Conservation (phyloP, 1,140 invertebrate species). For the Drosophila persimilis region DNA sequence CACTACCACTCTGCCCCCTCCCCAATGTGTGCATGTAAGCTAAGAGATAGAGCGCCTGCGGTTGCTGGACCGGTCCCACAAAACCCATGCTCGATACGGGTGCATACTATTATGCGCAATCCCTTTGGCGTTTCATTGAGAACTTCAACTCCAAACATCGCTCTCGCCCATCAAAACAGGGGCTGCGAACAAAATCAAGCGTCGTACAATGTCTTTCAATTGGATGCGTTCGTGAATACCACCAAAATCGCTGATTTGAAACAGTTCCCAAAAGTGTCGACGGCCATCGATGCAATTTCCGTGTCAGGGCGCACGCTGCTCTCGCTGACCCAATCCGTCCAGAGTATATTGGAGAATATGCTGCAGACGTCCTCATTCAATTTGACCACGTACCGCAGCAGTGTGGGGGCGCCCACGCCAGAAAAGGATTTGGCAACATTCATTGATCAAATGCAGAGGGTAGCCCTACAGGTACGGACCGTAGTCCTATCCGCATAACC, state of each 20-base stretch:
- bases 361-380: conserved; percentile 87
- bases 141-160: conserved; percentile 14
- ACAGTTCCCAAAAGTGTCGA: conserved; percentile 80
- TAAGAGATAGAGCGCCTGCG: conserved; percentile 16
- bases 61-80: not conserved
- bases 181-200: conserved; percentile 88
- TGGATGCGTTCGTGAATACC: conserved; percentile 87
- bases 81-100: not conserved
- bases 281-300: conserved; percentile 77
- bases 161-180: conserved; percentile 80
- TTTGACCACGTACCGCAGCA: conserved; percentile 87
- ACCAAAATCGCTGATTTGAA: conserved; percentile 84
- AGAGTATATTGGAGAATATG: conserved; percentile 86
- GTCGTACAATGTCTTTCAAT: conserved; percentile 88
- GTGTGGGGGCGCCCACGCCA: conserved; percentile 87
- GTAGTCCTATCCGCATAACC: no score
- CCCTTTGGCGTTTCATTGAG: conserved; percentile 54
- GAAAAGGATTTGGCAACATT: conserved; percentile 89
- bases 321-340: conserved; percentile 85
- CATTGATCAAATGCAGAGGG: conserved; percentile 89
- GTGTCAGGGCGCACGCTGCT: conserved; percentile 77
- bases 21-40: conserved; percentile 12
- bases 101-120: conserved; percentile 4
- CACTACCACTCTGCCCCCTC: not conserved
- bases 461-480: conserved; percentile 87